Percentiles rank a stretch among this genome's conserved stretches.
phyloP scores from a whole-genome alignment of 1,140 invertebrate species.

The Drosophila nikananu region DNA sequence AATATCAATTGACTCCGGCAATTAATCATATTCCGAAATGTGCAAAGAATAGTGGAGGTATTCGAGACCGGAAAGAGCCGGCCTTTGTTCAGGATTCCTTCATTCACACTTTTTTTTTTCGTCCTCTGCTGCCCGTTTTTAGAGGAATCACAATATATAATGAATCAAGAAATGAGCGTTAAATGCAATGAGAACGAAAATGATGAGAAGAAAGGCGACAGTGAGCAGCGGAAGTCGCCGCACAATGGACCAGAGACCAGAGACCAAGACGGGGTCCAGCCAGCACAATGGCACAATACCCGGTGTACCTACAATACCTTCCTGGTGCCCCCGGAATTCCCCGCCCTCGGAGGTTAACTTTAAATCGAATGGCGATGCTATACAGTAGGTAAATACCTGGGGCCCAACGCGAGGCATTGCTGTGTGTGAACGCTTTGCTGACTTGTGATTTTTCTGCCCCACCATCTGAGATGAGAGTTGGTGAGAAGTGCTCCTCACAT shows the following conservation, averaged over 20 bases:
- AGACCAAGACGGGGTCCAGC: slow-evolving; percentile 27
- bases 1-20: slow-evolving; percentile 84
- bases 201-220: slow-evolving; percentile 63
- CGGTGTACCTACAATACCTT: slow-evolving; percentile 15
- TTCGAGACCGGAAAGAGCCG: slow-evolving; percentile 65
- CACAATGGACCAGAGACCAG: slow-evolving; percentile 68
- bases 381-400: slow-evolving; percentile 64
- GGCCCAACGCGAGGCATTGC: slow-evolving; percentile 13
- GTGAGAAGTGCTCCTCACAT: slow-evolving; percentile 37
- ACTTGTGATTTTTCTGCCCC: slow-evolving; percentile 66
- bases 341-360: slow-evolving; percentile 66
- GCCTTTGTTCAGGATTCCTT: slow-evolving; percentile 65
- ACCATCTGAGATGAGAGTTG: slow-evolving; percentile 19
- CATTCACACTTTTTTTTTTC: slow-evolving; percentile 75
- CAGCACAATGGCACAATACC: slow-evolving; percentile 47
- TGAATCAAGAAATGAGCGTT: slow-evolving; percentile 84
- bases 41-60: slow-evolving; percentile 51
- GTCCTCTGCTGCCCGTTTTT: slow-evolving; percentile 63
- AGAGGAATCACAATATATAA: slow-evolving; percentile 83
- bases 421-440: slow-evolving; percentile 55
- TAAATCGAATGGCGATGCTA: slow-evolving; percentile 69
- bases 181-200: slow-evolving; percentile 73
- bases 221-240: slow-evolving; percentile 74
- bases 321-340: slow-evolving; percentile 21
- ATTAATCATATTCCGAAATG: slow-evolving; percentile 84